Base-by-base conservation (phyloP, 2,888 invertebrate species). In the Erynnis tages region DNA sequence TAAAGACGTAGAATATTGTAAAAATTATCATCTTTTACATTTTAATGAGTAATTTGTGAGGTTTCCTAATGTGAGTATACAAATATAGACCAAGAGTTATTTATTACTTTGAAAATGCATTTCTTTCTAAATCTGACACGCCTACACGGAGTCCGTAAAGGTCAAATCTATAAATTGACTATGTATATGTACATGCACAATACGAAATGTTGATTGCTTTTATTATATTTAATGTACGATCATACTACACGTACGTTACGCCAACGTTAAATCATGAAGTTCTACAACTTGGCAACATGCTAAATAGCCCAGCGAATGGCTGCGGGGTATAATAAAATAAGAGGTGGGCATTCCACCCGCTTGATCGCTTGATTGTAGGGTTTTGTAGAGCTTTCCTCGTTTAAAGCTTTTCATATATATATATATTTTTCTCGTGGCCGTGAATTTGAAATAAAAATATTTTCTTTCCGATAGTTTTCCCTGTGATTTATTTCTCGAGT, bases 261-360 rank as follows among this genome's bases (percentile, higher is more conserved):
- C 25, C 40, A 19, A 41, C 40, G n/a, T 7, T 38, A 48, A 48
- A 48, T 40, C 40, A 32, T 41, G 40, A 25, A 49, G 11, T 49
- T 49, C 40, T 49, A 41, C 40, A 49, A 49, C 34, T 49, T 41
- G 49, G 41, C 49, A 49, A 41, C 49, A 23, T 14, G 49, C 40
- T 32, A 41, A 38, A 48, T 48, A 48, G 38, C 38, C 29, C 14
- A 17, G 41, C 41, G 41, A 41, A 49, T 49, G 41, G 41, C 34
- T 49, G 49, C 41, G 32, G 48, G 30, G 16, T 32, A 49, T 34
- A 49, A 49, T 41, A 41, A 41, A 49, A 41, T 43, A 27, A 35
- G 40, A 32, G 48, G 38, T 48, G 14, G 30, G 48, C 38, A 48
- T 48, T 48, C 40, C 30, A 30, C 30, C 29, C 40, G 30, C 30